Conservation (phyloP, 2,113 vertebrate genomes). For the Delphinapterus leucas region DNA sequence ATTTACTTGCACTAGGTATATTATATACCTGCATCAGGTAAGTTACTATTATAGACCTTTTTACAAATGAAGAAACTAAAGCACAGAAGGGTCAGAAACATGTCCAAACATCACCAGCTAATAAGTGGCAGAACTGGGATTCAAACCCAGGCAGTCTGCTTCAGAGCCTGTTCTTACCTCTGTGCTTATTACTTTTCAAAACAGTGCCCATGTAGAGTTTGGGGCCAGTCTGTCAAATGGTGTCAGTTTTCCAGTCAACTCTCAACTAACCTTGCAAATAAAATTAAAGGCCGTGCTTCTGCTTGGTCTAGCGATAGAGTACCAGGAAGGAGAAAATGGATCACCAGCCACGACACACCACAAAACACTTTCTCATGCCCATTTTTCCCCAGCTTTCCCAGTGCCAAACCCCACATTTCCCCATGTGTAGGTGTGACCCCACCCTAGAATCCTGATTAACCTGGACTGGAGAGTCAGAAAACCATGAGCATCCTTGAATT, state of each 20-base stretch:
- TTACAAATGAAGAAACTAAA: conserved; percentile 29
- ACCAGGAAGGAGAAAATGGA: background rate
- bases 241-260: background rate
- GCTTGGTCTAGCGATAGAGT: background rate
- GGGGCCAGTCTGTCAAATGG: background rate
- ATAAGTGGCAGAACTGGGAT: background rate
- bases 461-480: background rate
- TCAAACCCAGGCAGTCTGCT: background rate
- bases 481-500: background rate
- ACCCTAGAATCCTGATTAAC: background rate
- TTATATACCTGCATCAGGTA: background rate
- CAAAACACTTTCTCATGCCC: background rate
- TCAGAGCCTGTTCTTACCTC: background rate
- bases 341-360: background rate
- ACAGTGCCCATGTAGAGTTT: background rate
- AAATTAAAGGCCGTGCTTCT: background rate
- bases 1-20: background rate
- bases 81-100: background rate
- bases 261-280: background rate
- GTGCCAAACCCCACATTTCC: background rate
- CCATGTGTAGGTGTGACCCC: background rate
- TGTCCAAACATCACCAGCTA: background rate
- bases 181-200: background rate
- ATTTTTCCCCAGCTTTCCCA: background rate
- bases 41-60: background rate